Base-by-base conservation (phyloP, 2,888 invertebrate genomes). In the Serrognathus titanus region DNA sequence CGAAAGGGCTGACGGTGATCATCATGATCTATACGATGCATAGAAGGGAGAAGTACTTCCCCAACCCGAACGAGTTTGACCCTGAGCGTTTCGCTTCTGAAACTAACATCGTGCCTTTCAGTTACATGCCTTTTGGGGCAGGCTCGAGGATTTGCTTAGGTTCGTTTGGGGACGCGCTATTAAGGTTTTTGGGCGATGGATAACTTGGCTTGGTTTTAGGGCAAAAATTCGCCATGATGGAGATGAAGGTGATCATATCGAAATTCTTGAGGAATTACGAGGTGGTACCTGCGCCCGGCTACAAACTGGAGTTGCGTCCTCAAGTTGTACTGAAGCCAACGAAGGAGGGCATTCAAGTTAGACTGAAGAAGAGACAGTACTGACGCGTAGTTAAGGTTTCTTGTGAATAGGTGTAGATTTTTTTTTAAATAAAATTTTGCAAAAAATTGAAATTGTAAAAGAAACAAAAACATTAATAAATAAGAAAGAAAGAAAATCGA, bases 241-340 rank as follows among this genome's bases (percentile, higher is more conserved):
- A 83, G 67, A 70, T 83, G 59, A 83, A 83, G 68, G 75, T 79
- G 0, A 71, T 76, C 0, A 55, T 83, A 3, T 79, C 82, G 0
- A 79, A 79, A 65, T 68, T 84, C 3, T 66, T 84, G 8, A 78
- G 81, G 53, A 71, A 75, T 43, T 84, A 81, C 62, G 71, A 78
- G 58, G 31, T 71, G 16, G 12, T 63, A 9, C 68, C 69, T 6
- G 54, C 38, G 5, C 50, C 53, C 2, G 49, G 41, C 20, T 57
- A 50, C 35, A 39, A 53, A 39, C 12, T 57, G 20, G 35, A 49
- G 8, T 50, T 57, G 43, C 46, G 53, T 10, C 53, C 57, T 8
- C 57, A 57, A 53, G 47, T 57, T 10, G 57, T 57, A 2, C 57
- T 53, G 16, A 57, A 53, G 43, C 57, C 57, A 10, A 11, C 20